Percentiles rank a stretch among this genome's conserved stretches.
phyloP scores from a whole-genome alignment of 2,888 invertebrate species.

The Orthosia gothica region DNA sequence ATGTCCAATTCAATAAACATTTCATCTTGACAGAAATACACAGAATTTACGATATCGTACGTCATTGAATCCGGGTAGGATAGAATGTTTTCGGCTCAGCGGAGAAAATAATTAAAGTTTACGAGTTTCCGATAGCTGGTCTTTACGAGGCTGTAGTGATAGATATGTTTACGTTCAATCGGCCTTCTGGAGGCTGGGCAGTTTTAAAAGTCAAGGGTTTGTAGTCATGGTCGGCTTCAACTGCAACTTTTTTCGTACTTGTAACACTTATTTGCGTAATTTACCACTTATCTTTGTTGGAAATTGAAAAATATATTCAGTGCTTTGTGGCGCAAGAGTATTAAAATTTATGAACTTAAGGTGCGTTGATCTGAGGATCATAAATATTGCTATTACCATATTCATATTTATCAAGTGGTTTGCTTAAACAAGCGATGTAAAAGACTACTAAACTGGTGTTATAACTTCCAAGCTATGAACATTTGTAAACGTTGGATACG shows the following conservation, averaged over 20 bases:
- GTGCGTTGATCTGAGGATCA: constrained; percentile 23
- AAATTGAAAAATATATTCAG: constrained; percentile 8
- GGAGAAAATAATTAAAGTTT: constrained; percentile 51
- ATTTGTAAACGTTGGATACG: background rate
- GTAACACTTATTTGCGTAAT: constrained; percentile 27
- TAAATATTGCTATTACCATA: constrained; percentile 38
- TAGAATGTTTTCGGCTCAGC: constrained; percentile 28
- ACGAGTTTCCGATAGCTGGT: constrained; percentile 56
- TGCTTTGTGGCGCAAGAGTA: constrained; percentile 10
- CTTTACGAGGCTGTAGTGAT: constrained; percentile 48
- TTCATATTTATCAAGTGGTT: constrained; percentile 18
- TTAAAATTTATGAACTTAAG: constrained; percentile 3
- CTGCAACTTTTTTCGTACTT: constrained; percentile 38
- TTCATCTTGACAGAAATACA: constrained; percentile 47
- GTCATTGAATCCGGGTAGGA: constrained; percentile 34
- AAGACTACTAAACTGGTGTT: background rate
- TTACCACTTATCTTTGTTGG: background rate
- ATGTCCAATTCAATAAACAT: constrained; percentile 45
- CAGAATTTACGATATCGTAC: constrained; percentile 38
- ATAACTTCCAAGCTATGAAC: background rate
- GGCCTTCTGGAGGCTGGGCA: constrained; percentile 45
- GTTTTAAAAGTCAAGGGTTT: constrained; percentile 64
- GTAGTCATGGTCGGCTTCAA: constrained; percentile 54
- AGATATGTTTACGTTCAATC: constrained; percentile 32
- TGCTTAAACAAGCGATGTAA: constrained; percentile 9